Evolutionary conservation across 2,113 vertebrate genomes (phyloP).

Genomic region (Himantopus leucocephalus): DNA sequence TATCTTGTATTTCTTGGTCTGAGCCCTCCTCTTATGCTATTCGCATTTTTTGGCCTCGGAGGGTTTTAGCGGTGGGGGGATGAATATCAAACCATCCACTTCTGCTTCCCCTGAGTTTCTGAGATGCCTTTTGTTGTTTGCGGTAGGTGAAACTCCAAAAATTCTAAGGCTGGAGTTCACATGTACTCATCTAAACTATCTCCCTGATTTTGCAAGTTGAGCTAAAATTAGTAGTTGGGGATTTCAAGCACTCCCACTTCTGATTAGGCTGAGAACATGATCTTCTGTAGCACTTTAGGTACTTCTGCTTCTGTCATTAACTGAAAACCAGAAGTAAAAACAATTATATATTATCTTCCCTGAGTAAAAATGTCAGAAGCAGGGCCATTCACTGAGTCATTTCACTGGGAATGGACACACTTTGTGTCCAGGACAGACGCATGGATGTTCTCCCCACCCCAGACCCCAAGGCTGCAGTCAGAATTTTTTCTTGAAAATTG

Average conservation of each 20-base stretch:
- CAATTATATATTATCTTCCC: background rate
- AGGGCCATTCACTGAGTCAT: background rate
- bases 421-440: background rate
- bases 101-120: background rate
- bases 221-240: slow-evolving; percentile 19
- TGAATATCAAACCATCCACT: background rate
- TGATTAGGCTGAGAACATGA: slow-evolving; percentile 5
- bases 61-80: background rate
- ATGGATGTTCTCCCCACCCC: background rate
- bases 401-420: background rate
- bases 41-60: background rate
- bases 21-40: background rate
- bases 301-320: slow-evolving; percentile 31
- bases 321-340: background rate
- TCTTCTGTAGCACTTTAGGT: background rate
- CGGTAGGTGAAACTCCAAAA: background rate
- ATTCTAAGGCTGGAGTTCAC: background rate
- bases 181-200: background rate
- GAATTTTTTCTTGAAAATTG: background rate
- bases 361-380: background rate
- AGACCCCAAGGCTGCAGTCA: background rate
- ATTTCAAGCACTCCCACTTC: slow-evolving; percentile 40
- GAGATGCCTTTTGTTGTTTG: background rate
- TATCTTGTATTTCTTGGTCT: background rate
- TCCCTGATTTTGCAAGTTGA: background rate